These are phyloP conservation scores for Bufotes viridis DNA, from an alignment of 2,797 vertebrate species.

Conservation along the genomic window DNA sequence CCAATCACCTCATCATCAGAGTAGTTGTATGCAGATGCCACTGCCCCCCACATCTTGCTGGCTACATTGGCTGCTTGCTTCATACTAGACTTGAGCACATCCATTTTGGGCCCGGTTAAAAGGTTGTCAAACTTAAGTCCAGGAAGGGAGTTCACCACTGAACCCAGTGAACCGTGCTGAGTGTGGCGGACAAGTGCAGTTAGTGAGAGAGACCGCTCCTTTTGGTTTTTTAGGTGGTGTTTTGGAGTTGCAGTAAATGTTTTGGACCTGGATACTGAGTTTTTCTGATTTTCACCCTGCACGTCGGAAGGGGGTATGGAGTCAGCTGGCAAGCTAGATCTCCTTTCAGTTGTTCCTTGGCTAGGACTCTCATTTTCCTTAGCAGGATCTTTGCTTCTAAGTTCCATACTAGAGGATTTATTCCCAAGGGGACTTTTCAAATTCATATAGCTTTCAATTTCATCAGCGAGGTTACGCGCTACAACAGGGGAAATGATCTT, in stretches of 20 bases:
- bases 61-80: conserved; percentile 95
- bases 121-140: conserved; percentile 92
- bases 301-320: conserved; percentile 63
- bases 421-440: conserved; percentile 83
- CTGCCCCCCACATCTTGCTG: conserved; percentile 92
- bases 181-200: conserved; percentile 86
- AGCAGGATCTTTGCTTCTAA: conserved; percentile 73
- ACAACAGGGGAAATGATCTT: conserved; percentile 80
- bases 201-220: conserved; percentile 81
- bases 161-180: conserved; percentile 88
- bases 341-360: conserved; percentile 75
- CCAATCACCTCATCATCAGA: conserved; percentile 92
- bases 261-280: conserved; percentile 87
- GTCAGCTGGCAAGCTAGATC: conserved; percentile 88
- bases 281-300: conserved; percentile 72
- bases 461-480: conserved; percentile 93
- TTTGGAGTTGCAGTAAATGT: conserved; percentile 85
- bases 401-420: conserved; percentile 93
- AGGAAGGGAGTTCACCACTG: conserved; percentile 90
- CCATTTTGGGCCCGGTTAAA: conserved; percentile 93
- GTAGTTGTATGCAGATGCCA: conserved; percentile 89
- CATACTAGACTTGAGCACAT: conserved; percentile 89
- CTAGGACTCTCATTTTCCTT: conserved; percentile 59
- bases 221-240: conserved; percentile 68
- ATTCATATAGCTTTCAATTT: conserved; percentile 98